phyloP scores from a whole-genome alignment of 2,113 vertebrate genomes.

The Alaudala cheleensis region DNA sequence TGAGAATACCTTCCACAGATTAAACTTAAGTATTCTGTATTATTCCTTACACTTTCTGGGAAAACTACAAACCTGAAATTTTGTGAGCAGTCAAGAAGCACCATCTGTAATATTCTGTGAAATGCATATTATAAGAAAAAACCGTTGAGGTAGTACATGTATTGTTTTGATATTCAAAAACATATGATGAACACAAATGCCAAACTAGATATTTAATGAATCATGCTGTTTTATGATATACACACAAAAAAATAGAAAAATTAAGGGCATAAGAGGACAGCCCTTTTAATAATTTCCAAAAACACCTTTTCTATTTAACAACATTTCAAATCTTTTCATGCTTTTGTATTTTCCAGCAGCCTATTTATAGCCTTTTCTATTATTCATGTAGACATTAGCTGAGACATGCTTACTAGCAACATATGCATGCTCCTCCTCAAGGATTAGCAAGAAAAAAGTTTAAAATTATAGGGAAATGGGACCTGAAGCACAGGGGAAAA shows the following conservation, averaged over 20 bases:
- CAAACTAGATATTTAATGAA: conserved; percentile 67
- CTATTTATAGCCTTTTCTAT: neutral
- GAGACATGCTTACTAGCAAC: neutral
- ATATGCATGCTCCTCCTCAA: neutral
- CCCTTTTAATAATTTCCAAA: conserved; percentile 60
- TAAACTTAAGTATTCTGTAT: neutral
- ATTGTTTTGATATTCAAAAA: conserved; percentile 53
- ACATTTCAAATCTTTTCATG: neutral
- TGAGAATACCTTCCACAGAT: neutral
- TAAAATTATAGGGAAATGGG: neutral
- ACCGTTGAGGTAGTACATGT: conserved; percentile 42
- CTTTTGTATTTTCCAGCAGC: neutral
- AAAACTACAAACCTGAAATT: conserved; percentile 28
- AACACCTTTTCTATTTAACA: conserved; percentile 53
- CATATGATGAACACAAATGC: conserved; percentile 61
- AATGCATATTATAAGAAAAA: conserved; percentile 47
- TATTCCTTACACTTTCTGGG: neutral
- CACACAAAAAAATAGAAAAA: neutral
- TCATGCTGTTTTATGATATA: conserved; percentile 56
- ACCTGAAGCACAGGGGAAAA: neutral
- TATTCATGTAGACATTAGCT: neutral
- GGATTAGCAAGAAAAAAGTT: neutral
- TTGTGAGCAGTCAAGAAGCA: conserved; percentile 51
- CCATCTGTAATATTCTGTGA: conserved; percentile 58
- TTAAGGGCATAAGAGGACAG: conserved; percentile 14